Percentiles rank a stretch among this genome's conserved stretches.
Conservation (phyloP, 2,113 vertebrate genomes). For the Ptyas mucosa region DNA sequence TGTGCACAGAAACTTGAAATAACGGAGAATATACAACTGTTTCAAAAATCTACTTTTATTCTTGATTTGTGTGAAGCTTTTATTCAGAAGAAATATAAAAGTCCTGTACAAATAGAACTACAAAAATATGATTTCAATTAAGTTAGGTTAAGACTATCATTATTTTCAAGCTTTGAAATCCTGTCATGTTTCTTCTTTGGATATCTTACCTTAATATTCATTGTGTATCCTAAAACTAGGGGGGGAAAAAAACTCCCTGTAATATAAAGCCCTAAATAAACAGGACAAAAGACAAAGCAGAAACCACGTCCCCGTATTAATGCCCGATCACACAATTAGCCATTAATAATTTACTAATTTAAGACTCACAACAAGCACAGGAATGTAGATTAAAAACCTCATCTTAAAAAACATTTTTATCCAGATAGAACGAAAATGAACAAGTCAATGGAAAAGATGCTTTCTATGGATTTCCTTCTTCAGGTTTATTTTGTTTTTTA, state of each 20-base stretch:
- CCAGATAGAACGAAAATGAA: constrained; percentile 31
- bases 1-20: background rate
- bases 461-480: constrained; percentile 55
- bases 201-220: constrained; percentile 42
- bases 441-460: constrained; percentile 44
- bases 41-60: constrained; percentile 59
- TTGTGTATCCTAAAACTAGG: constrained; percentile 60
- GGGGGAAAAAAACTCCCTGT: constrained; percentile 1
- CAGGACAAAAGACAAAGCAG: constrained; percentile 36
- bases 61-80: constrained; percentile 47
- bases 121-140: constrained; percentile 70
- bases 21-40: constrained; percentile 4
- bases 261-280: constrained; percentile 45
- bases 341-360: constrained; percentile 46
- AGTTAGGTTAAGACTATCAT: constrained; percentile 47
- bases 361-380: constrained; percentile 60
- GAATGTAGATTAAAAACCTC: constrained; percentile 40
- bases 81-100: constrained; percentile 71
- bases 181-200: constrained; percentile 51
- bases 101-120: constrained; percentile 65
- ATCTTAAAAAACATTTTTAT: constrained; percentile 27
- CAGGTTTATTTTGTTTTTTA: constrained; percentile 36
- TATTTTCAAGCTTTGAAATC: constrained; percentile 64
- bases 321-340: constrained; percentile 23
- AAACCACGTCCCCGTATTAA: background rate